Conservation (phyloP, 2,113 vertebrate species). For the Eonycteris spelaea region DNA sequence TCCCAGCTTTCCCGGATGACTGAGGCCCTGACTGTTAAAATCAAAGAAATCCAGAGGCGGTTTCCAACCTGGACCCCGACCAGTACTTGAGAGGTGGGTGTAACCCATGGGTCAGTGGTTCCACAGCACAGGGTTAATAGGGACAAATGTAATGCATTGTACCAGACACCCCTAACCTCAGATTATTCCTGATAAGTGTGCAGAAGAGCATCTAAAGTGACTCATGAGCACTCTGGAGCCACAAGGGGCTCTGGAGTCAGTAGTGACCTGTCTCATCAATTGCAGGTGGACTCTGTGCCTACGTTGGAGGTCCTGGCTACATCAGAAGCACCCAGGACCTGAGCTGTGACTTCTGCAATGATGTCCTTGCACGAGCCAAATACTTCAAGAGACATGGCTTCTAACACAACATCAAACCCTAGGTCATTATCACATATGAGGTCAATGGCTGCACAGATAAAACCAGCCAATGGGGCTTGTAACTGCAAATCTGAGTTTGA, state of each 20-base stretch:
- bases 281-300: constrained; percentile 86
- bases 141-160: not conserved
- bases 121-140: not conserved
- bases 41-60: constrained; percentile 78
- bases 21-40: constrained; percentile 71
- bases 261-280: constrained; percentile 15
- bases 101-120: accelerated
- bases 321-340: constrained; percentile 70
- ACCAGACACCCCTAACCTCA: not conserved
- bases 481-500: constrained; percentile 24
- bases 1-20: constrained; percentile 81
- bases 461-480: not conserved
- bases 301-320: constrained; percentile 63
- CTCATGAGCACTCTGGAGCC: not conserved
- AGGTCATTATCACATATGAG: not conserved
- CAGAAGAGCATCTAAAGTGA: not conserved
- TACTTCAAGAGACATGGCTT: constrained; percentile 83
- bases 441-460: not conserved
- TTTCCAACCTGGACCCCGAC: constrained; percentile 83
- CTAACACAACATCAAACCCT: not conserved
- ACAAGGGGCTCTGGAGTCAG: not conserved
- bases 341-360: constrained; percentile 79
- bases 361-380: constrained; percentile 84
- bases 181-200: not conserved
- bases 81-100: constrained; percentile 83